Conservation (phyloP, 2,888 invertebrate genomes). For the Sarcophaga subvicina region DNA sequence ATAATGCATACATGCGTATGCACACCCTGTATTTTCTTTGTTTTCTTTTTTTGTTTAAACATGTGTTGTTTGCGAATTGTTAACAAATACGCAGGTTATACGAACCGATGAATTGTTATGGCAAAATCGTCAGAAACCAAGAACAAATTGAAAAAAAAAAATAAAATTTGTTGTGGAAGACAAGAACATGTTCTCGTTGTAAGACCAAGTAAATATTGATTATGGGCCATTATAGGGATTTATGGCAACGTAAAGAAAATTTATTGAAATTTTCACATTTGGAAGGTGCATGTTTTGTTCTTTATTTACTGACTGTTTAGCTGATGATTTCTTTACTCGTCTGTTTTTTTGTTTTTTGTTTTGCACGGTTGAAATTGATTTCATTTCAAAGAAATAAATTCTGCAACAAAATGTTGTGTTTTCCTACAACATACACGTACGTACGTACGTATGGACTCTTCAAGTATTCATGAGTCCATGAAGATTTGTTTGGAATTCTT, state of each 20-base stretch:
- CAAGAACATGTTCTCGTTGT: conserved; percentile 63
- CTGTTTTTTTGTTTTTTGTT: background rate
- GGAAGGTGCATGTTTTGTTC: conserved; percentile 56
- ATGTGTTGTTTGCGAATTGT: conserved; percentile 66
- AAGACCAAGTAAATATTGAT: conserved; percentile 67
- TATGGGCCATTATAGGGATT: conserved; percentile 68
- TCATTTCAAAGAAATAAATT: conserved; percentile 25
- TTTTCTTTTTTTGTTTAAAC: conserved; percentile 59
- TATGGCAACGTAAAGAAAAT: conserved; percentile 66
- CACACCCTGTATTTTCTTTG: conserved; percentile 53
- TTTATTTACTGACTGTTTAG: conserved; percentile 54
- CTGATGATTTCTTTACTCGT: conserved; percentile 4
- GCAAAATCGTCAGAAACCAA: conserved; percentile 19
- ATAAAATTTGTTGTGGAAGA: background rate
- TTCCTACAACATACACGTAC: no score
- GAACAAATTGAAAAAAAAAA: background rate
- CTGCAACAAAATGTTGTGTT: background rate
- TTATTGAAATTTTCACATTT: conserved; percentile 66
- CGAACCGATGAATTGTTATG: conserved; percentile 21
- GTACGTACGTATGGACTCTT: no score
- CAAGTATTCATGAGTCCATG: no score
- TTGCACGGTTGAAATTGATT: conserved; percentile 22
- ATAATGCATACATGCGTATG: conserved; percentile 44
- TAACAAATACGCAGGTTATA: conserved; percentile 68
- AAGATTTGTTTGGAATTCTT: no score